Base-by-base conservation (phyloP, 2,113 vertebrate species). In the Tretioscincus oriximinensis region DNA sequence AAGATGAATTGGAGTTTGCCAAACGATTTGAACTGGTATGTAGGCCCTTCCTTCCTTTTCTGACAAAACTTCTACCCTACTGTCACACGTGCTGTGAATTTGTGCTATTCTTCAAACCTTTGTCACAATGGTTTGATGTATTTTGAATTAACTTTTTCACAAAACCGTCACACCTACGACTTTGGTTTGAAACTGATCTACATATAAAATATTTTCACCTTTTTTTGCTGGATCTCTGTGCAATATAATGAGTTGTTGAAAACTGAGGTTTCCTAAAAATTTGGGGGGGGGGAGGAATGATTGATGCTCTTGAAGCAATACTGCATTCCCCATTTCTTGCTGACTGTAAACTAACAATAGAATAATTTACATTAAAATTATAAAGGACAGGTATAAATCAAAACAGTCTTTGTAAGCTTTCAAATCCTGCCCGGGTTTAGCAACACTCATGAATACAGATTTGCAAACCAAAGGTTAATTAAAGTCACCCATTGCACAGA, bases 1-100 rank as follows among this genome's bases (percentile, higher is more conserved):
- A 99, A 85, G 98, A 99, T 31, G 99, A 99, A 89, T 93, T 99
- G 93, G 96, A 97, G 93, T 95, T 99, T 95, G 97, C 98, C 69
- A 99, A 97, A 94, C 96, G 97, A 76, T 99, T 99, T 84, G 98
- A 99, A 86, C 92, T 97, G 95, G 98, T 98, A 90, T 0, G 75
- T 91, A 69, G 26, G 1, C n/a, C n/a, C 16, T 35, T 14, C 14
- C 2, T 41, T 41, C 35, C 35, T 41, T 41, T 41, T 41, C 35
- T 41, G 35, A 41, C 35, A 41, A 41, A 2, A 41, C 35, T 41
- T 47, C 5, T 29, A 0, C 61, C 65, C 21, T 7, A 14, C 20
- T 81, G 28, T 61, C 24, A 22, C 9, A 11, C n/a, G 63, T 28
- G 10, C n/a, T 65, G 12, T 66, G 29, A 66, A 49, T 65, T 20